Base-by-base conservation (phyloP, 1,140 invertebrate genomes). In the Conus ventricosus region DNA sequence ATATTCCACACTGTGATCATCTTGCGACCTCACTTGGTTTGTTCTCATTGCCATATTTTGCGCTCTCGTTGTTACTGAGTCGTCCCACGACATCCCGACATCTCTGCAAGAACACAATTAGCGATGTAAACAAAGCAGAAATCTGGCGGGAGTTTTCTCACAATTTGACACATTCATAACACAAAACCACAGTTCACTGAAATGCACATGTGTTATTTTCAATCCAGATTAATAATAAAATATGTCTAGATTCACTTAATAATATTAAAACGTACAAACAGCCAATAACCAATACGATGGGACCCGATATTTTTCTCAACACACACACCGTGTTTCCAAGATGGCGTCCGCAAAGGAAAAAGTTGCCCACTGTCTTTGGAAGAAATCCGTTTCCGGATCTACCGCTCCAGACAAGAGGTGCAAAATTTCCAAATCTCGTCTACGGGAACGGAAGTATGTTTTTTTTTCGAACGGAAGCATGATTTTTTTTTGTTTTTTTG, bases 51-150 rank as follows among this genome's bases (percentile, higher is more conserved):
- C 39, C 80, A 81, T 81, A 81, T 81, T 81, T 54, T 81, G 80
- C 20, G 80, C 27, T 81, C 80, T 81, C 39, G 80, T 81, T 17
- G 80, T 81, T 51, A 81, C 80, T 81, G 80, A 81, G 80, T 81
- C 80, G 80, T 81, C 80, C 80, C 80, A 81, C 80, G 80, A 81
- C 80, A 81, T 81, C 80, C 80, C 80, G 80, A 81, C 80, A 81
- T 81, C 39, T 53, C 80, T 81, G 80, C 80, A 81, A 81, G 27
- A 81, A 54, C 51, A 81, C 51, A 81, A 81, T 81, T 81, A 81
- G 54, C 80, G 80, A 81, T 81, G 80, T 81, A 81, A 81, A 81
- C 80, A 81, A 81, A 81, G 39, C 67, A 51, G 13, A 81, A 81
- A 54, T 81, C 80, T 81, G 80, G 80, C 80, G 80, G 80, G 80